Percentiles rank a stretch among this genome's conserved stretches.
phyloP scores from a whole-genome alignment of 2,888 invertebrate genomes.

The Amiota communis region DNA sequence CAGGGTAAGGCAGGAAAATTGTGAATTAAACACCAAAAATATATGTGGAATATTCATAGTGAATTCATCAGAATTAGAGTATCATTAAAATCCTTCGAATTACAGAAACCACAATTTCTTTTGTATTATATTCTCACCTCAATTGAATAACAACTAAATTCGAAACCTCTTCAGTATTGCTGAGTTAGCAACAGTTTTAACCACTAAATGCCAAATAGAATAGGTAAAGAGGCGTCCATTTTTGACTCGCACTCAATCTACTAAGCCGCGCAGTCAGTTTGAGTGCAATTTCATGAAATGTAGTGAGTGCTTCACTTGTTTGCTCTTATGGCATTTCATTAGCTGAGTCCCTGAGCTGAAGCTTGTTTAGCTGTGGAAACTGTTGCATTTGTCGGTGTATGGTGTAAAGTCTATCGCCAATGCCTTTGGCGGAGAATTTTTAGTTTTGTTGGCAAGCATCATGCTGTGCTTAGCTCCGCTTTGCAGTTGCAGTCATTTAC shows the following conservation, averaged over 20 bases:
- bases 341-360: conserved; percentile 36
- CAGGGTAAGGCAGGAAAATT: no score
- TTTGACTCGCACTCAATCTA: neutral
- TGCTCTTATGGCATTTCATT: conserved; percentile 64
- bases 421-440: conserved; percentile 35
- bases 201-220: neutral
- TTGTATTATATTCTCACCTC: no score
- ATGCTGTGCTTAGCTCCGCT: neutral
- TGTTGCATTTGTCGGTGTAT: conserved; percentile 47
- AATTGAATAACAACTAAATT: no score
- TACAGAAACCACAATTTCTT: no score
- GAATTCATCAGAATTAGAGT: no score
- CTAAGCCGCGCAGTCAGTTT: neutral
- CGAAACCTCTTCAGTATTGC: neutral
- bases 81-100: no score
- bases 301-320: conserved; percentile 55
- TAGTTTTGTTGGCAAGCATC: neutral
- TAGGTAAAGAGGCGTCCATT: neutral
- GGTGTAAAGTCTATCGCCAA: conserved; percentile 21
- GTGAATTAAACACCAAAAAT: no score
- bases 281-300: conserved; percentile 51
- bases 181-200: conserved; percentile 2
- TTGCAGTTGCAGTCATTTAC: conserved; percentile 8
- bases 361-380: conserved; percentile 27
- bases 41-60: no score